These are phyloP conservation scores for Morphnarchus princeps DNA, from an alignment of 2,113 vertebrate species.

Conservation along the genomic window DNA sequence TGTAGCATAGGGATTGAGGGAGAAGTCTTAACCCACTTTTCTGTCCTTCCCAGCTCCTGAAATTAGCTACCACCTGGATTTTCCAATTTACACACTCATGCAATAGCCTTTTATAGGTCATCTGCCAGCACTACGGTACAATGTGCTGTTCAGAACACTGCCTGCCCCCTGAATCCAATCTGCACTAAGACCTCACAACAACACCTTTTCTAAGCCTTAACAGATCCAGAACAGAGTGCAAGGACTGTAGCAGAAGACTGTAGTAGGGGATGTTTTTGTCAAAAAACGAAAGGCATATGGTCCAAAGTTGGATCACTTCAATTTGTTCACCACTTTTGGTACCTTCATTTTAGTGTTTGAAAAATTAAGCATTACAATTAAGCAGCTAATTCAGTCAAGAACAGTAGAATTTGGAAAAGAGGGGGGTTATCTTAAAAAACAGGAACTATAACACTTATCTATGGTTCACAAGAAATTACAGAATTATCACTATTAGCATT, in stretches of 20 bases:
- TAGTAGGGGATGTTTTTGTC: accelerated
- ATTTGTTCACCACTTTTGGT: not conserved
- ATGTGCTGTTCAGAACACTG: not conserved
- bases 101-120: not conserved
- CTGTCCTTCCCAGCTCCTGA: not conserved
- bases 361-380: not conserved
- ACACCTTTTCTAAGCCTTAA: not conserved
- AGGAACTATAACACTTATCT: not conserved
- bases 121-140: not conserved
- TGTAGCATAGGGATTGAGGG: not conserved
- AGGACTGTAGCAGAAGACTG: not conserved
- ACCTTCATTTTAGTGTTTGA: not conserved
- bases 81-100: not conserved
- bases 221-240: not conserved
- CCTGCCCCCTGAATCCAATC: not conserved
- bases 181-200: not conserved
- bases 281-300: not conserved
- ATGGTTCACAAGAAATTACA: not conserved
- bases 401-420: not conserved
- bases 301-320: not conserved
- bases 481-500: not conserved
- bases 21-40: not conserved
- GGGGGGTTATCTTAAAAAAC: not conserved
- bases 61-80: not conserved
- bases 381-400: not conserved